Evolutionary conservation across 2,113 vertebrate genomes (phyloP), one percentile per base, ranked within the genome.

Genomic region (Chiloscyllium plagiosum): DNA sequence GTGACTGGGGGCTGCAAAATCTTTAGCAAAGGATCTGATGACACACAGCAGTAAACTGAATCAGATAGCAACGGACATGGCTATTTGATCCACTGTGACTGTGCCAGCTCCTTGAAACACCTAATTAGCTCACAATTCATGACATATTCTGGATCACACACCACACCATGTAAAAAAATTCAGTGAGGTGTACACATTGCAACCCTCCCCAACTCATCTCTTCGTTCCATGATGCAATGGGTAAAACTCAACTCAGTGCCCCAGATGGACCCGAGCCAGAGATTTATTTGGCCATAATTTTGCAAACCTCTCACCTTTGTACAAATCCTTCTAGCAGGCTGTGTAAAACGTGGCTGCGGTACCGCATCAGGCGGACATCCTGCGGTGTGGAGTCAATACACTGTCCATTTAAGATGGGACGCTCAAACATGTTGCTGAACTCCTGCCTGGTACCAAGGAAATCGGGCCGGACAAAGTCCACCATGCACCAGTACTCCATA

Each of bases 341-440:
- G 97, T 99, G 99, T 90, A 99, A 98, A 96, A 99, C 99, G 0
- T 99, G 99, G 97, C 99, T 99, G 96, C 99, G 98, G 97, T 99
- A 99, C 92, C 99, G 97, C 99, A 99, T 99, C 96, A 99, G 98
- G 24, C 98, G 98, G 61, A 98, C 98, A 0, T 99, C 99, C 97
- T 99, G 99, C 3, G 99, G 99, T 0, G 99, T 99, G 97, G 99
- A 99, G 98, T 99, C 99, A 29, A 99, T 97, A 95, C 99, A 99
- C 97, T 99, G 99, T 65, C 99, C 99, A 0, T 99, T 99, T 96
- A 99, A 97, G 96, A 99, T 99, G 96, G 99, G 99, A 52, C 99
- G 97, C 96, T 99, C 99, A 96, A 99, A 99, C 99, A 99, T 99
- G 98, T 99, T 99, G 97, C 99, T 99, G 97, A 99, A 99, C 96